phyloP scores from a whole-genome alignment of 1,140 invertebrate genomes.

The Drosophila eugracilis region DNA sequence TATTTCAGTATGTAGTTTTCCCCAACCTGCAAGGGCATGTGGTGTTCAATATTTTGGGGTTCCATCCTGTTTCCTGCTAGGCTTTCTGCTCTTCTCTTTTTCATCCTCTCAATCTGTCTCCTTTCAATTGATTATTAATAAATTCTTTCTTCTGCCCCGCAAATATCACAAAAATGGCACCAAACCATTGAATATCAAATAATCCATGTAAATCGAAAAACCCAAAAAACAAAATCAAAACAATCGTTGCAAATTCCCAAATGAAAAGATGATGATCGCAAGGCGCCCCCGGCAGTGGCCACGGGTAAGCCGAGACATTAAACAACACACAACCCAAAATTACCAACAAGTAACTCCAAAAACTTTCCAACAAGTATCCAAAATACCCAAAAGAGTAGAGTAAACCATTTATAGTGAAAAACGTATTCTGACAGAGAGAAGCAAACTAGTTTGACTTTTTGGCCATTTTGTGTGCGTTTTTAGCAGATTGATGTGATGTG shows the following conservation, averaged over 20 bases:
- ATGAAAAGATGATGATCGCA: constrained; percentile 69
- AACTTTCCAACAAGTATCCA: constrained; percentile 9
- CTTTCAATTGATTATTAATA: constrained; percentile 23
- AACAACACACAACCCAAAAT: constrained; percentile 6
- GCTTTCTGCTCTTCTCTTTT: not conserved
- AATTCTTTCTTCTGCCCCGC: constrained; percentile 31
- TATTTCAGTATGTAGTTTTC: not conserved
- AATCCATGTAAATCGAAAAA: constrained; percentile 3
- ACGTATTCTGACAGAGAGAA: constrained; percentile 7
- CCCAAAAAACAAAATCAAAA: constrained; percentile 6
- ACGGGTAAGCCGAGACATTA: constrained; percentile 63
- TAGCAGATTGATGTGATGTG: constrained; percentile 12
- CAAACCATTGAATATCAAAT: constrained; percentile 17
- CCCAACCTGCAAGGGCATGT: constrained; percentile 4
- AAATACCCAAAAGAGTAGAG: not conserved
- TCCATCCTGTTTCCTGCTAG: constrained; percentile 4
- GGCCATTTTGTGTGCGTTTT: constrained; percentile 6
- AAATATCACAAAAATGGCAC: constrained; percentile 18
- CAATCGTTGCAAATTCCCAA: constrained; percentile 6
- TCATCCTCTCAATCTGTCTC: not conserved
- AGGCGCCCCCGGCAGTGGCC: constrained; percentile 64
- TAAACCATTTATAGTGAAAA: constrained; percentile 8
- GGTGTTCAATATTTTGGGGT: constrained; percentile 4
- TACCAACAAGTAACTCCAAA: constrained; percentile 5
- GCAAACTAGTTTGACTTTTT: constrained; percentile 17